Evolutionary conservation across 1,140 invertebrate genomes (phyloP), one percentile per base, ranked within the genome.

Genomic region (Drosophila virilis): DNA sequence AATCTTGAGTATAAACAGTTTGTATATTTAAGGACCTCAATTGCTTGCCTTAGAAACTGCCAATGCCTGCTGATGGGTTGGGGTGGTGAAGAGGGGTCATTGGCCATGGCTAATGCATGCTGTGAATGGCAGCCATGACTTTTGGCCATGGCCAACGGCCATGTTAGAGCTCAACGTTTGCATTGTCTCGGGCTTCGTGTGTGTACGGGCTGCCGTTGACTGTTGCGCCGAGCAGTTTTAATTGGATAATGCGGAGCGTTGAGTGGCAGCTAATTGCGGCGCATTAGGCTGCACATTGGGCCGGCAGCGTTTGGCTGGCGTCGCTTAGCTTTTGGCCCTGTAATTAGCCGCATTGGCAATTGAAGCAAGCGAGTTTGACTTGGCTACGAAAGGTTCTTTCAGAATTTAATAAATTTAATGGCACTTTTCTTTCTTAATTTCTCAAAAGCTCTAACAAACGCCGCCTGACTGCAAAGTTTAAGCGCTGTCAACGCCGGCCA

Each of bases 401-500:
- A 32, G 15, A 55, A 37, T 17, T 60, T 42, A 15, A 40, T 22
- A 50, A 73, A 58, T 78, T 59, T 52, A 45, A 61, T 57, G 60
- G 15, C 8, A n/a, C 46, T 48, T 6, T 13, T 57, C 4, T 28
- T 28, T 22, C 22, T 28, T 28, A 1, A 28, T 74, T 64, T 78
- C 22, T 86, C 77, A 60, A 74, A 73, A 79, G 42, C 33, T 13
- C 33, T 33, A 50, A 37, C 45, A 15, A 48, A 51, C 60, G 52
- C 48, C 37, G 52, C 15, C 15, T 28, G 42, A 43, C 71, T 70
- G 58, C 50, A 79, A 85, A 85, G 54, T 88, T 88, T 67, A 62
- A 64, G 78, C 75, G 76, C 67, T 83, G 84, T 83, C 83, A 86
- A 74, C 84, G 71, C 50, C 50, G 46, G 71, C 59, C 75, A 75